These are phyloP conservation scores for Anolis sagrei DNA, from an alignment of 2,113 vertebrate species.

Conservation along the genomic window DNA sequence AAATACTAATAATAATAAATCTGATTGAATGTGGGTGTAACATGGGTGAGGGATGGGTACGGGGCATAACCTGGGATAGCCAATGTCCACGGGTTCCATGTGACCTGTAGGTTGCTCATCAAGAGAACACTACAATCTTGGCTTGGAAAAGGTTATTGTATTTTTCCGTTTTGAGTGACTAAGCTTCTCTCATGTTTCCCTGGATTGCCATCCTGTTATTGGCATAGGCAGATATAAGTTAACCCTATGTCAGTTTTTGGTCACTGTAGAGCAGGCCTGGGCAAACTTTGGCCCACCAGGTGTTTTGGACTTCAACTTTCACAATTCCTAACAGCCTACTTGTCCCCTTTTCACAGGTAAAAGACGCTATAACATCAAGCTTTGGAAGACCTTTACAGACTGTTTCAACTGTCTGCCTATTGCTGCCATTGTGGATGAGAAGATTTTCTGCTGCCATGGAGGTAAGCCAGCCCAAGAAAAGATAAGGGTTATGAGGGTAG, in stretches of 20 bases:
- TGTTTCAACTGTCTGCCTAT: conserved; percentile 98
- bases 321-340: too few species aligned
- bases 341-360: conserved; percentile 81
- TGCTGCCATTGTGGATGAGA: conserved; percentile 95
- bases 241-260: too few species aligned
- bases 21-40: too few species aligned
- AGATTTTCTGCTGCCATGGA: conserved; percentile 99
- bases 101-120: background rate
- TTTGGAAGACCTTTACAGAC: conserved; percentile 98
- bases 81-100: too few species aligned
- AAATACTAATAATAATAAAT: too few species aligned
- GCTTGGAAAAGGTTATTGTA: background rate
- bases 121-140: background rate
- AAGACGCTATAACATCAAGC: conserved; percentile 96
- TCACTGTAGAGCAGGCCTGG: too few species aligned
- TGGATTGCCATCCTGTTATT: too few species aligned
- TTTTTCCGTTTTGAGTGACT: background rate
- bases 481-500: background rate
- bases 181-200: background rate
- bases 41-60: too few species aligned
- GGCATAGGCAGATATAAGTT: too few species aligned
- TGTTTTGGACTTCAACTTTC: too few species aligned
- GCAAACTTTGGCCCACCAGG: too few species aligned
- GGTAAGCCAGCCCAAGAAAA: conserved; percentile 74
- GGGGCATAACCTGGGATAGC: too few species aligned